Conservation (phyloP, 2,888 invertebrate species). For the Drosophila rellima region DNA sequence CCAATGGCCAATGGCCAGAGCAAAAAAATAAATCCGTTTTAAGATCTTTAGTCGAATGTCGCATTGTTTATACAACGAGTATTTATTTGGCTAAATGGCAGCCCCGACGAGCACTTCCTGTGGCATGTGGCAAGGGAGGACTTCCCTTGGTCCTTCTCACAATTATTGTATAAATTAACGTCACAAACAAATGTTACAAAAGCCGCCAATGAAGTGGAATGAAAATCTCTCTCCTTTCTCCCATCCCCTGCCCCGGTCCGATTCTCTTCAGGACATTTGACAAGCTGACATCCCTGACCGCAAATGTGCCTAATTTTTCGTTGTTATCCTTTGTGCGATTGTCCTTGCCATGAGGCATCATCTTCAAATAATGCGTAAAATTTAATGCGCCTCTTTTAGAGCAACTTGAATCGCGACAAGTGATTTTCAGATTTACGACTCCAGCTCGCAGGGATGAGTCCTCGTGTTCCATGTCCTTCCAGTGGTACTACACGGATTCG, state of each 20-base stretch:
- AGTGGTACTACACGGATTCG: slow-evolving; percentile 1
- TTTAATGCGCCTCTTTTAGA: slow-evolving; percentile 72
- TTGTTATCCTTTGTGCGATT: slow-evolving; percentile 70
- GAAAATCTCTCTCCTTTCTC: slow-evolving; percentile 44
- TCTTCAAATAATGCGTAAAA: slow-evolving; percentile 81
- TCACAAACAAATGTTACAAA: slow-evolving; percentile 86
- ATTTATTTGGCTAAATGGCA: slow-evolving; percentile 16
- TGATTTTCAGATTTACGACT: slow-evolving; percentile 84
- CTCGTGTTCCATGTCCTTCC: not conserved
- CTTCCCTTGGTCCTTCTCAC: slow-evolving; percentile 67
- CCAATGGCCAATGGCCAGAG: slow-evolving; percentile 20
- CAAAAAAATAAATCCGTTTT: slow-evolving; percentile 8
- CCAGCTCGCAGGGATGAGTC: slow-evolving; percentile 30
- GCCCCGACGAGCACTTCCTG: not conserved
- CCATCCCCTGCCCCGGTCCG: slow-evolving; percentile 6
- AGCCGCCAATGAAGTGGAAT: slow-evolving; percentile 86
- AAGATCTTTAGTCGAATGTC: slow-evolving; percentile 38
- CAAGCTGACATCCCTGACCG: slow-evolving; percentile 59
- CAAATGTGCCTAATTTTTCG: slow-evolving; percentile 81
- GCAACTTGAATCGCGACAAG: slow-evolving; percentile 78
- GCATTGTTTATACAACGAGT: slow-evolving; percentile 8
- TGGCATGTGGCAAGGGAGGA: not conserved
- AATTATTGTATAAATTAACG: slow-evolving; percentile 86
- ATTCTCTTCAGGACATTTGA: slow-evolving; percentile 41
- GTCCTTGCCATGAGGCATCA: slow-evolving; percentile 48